These are phyloP conservation scores for Tholera decimalis DNA, from an alignment of 2,888 invertebrate species.

Conservation along the genomic window DNA sequence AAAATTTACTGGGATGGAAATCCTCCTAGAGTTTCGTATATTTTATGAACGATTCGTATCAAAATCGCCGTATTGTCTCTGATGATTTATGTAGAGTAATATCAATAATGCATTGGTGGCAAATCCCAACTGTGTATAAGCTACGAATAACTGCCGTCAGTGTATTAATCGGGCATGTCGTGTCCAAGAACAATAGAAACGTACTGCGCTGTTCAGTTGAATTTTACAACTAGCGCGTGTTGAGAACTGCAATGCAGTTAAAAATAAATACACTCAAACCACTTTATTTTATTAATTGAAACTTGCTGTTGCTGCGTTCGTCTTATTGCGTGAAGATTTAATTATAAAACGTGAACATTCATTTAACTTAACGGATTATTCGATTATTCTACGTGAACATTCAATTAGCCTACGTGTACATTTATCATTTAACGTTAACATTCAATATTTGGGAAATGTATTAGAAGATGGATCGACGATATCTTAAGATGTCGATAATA, in stretches of 20 bases:
- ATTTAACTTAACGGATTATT: no score
- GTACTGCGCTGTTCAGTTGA: slow-evolving; percentile 31
- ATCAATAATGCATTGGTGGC: slow-evolving; percentile 24
- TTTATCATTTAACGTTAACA: no score
- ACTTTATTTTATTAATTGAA: not conserved
- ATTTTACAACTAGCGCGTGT: slow-evolving; percentile 20
- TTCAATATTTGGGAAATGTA: no score
- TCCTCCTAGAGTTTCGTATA: not conserved
- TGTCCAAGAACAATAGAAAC: slow-evolving; percentile 34
- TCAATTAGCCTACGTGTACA: no score
- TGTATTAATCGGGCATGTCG: slow-evolving; percentile 15
- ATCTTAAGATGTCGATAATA: no score
- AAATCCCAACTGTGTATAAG: slow-evolving; percentile 13
- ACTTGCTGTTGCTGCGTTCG: not conserved
- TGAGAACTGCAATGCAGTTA: slow-evolving; percentile 12
- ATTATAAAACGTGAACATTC: no score
- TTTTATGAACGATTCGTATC: not conserved
- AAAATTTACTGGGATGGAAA: not conserved
- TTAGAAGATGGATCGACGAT: no score
- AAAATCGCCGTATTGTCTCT: not conserved
- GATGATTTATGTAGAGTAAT: not conserved
- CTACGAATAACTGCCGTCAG: slow-evolving; percentile 7
- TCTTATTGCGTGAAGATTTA: no score
- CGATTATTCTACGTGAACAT: no score
- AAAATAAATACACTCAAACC: not conserved